A percentile compares a stretch with the other conserved stretches of the same genome.
Evolutionary conservation across 2,113 vertebrate species (phyloP).

Genomic region (Tyto alba): DNA sequence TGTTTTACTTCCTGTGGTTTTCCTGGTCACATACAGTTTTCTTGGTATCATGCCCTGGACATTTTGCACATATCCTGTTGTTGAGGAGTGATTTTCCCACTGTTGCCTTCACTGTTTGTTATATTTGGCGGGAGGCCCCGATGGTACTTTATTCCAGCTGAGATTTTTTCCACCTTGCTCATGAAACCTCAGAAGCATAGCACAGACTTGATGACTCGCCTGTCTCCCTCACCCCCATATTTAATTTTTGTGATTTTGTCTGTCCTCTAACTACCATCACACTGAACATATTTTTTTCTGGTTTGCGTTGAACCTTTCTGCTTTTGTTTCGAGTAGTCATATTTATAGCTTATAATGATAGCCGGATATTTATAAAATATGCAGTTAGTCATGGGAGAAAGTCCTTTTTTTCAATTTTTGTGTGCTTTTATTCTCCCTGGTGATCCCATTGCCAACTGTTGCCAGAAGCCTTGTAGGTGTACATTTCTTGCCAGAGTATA

Average conservation of each 20-base stretch:
- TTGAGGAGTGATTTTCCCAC: constrained; percentile 20
- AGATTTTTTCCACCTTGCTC: constrained; percentile 23
- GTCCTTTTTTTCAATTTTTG: not conserved
- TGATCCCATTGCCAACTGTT: not conserved
- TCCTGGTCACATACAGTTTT: not conserved
- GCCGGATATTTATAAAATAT: not conserved
- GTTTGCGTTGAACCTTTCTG: not conserved
- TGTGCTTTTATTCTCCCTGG: not conserved
- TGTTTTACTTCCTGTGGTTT: constrained; percentile 41
- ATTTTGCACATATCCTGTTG: constrained; percentile 41
- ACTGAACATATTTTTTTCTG: not conserved
- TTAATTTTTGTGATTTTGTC: not conserved
- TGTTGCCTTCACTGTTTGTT: constrained; percentile 26
- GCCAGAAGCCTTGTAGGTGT: not conserved
- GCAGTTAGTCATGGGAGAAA: not conserved
- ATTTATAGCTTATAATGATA: not conserved
- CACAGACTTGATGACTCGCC: not conserved
- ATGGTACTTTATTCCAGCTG: not conserved
- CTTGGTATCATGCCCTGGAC: constrained; percentile 38
- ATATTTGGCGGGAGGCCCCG: not conserved
- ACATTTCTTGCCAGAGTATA: not conserved
- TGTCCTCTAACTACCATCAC: not conserved
- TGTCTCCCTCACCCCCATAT: not conserved
- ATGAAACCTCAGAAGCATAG: not conserved
- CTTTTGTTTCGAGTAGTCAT: not conserved